Percentiles rank a stretch among this genome's conserved stretches.
Conservation (phyloP, 2,888 invertebrate species). For the Troides aeacus region DNA sequence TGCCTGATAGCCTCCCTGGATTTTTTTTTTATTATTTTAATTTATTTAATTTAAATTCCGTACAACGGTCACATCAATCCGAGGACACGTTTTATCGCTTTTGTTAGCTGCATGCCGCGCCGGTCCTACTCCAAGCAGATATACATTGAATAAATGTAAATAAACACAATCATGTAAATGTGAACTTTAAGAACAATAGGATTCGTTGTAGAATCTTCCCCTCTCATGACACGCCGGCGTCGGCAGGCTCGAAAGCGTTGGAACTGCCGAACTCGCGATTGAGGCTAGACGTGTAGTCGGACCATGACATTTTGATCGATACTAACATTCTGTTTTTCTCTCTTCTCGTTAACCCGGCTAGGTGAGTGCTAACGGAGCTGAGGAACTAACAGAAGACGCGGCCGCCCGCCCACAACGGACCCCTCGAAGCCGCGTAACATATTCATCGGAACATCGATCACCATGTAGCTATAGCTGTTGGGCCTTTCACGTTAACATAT, state of each 20-base stretch:
- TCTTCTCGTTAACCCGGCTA: conserved; percentile 87
- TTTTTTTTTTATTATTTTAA: conserved; percentile 47
- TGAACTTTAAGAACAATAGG: conserved; percentile 14
- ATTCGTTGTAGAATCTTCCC: neutral
- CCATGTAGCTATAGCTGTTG: conserved; percentile 79
- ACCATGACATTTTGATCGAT: conserved; percentile 78
- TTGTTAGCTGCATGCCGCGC: conserved; percentile 67
- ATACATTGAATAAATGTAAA: conserved; percentile 35
- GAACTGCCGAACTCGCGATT: conserved; percentile 56
- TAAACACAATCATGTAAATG: conserved; percentile 13
- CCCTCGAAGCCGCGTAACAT: conserved; percentile 70
- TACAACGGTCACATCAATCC: conserved; percentile 69
- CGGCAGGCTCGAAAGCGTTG: conserved; percentile 59
- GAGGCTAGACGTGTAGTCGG: conserved; percentile 70
- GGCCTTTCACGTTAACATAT: conserved; percentile 79
- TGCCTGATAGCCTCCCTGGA: conserved; percentile 78
- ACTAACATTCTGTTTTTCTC: conserved; percentile 86
- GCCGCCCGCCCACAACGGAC: conserved; percentile 60
- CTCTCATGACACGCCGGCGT: conserved; percentile 19
- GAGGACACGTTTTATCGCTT: conserved; percentile 72
- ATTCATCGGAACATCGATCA: conserved; percentile 77
- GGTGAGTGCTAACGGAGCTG: conserved; percentile 88
- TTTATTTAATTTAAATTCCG: conserved; percentile 45
- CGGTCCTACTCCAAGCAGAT: conserved; percentile 36
- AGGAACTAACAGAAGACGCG: conserved; percentile 75